Conservation (phyloP, 37 sponge, comb jelly and placozoan species). For the Amphimedon queenslandica region DNA sequence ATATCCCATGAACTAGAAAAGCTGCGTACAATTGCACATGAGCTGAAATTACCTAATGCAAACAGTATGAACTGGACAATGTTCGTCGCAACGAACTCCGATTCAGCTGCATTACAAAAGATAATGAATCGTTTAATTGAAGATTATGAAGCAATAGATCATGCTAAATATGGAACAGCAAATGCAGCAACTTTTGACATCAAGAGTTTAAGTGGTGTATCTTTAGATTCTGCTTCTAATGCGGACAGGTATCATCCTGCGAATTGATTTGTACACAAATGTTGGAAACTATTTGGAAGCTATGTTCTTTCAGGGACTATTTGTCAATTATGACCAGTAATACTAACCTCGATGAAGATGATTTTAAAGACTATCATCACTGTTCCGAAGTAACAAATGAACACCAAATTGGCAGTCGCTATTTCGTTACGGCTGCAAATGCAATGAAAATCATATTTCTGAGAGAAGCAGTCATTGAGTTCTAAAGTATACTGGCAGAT, state of each 20-base stretch:
- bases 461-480: conserved; percentile 11
- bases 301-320: conserved; percentile 29
- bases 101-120: conserved; percentile 28
- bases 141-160: conserved; percentile 14
- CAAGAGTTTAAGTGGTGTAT: conserved; percentile 12
- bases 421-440: conserved; percentile 37
- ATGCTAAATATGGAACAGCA: conserved; percentile 18
- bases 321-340: background rate
- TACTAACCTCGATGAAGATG: background rate
- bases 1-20: conserved; percentile 22
- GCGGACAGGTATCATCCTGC: background rate
- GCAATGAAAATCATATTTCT: conserved; percentile 34
- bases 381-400: conserved; percentile 15
- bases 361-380: background rate
- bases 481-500: conserved; percentile 26
- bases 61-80: conserved; percentile 32
- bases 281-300: conserved; percentile 33
- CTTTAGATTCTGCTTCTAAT: background rate
- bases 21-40: conserved; percentile 5
- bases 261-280: conserved; percentile 32
- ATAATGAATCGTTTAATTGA: conserved; percentile 16
- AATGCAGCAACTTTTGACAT: conserved; percentile 10
- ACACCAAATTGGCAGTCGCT: conserved; percentile 38
- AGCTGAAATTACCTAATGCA: conserved; percentile 20
- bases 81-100: conserved; percentile 17